A percentile compares a stretch with the other conserved stretches of the same genome.
These are phyloP conservation scores for Aplocera efformata DNA, from an alignment of 2,888 invertebrate species.

Conservation along the genomic window DNA sequence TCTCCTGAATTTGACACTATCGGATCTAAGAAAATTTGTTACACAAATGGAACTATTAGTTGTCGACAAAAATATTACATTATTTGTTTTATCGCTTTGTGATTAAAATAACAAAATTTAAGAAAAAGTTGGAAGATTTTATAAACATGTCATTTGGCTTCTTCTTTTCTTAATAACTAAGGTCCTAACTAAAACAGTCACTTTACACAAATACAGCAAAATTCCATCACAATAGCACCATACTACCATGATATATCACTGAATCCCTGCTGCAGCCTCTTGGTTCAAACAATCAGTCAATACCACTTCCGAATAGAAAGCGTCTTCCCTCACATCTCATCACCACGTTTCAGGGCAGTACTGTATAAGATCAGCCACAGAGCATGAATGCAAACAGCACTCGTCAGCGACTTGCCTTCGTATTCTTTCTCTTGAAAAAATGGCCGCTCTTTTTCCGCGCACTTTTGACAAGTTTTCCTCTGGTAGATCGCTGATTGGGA, in stretches of 20 bases:
- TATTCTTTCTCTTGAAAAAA: slow-evolving; percentile 44
- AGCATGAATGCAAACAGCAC: slow-evolving; percentile 58
- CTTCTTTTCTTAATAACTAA: too few species aligned
- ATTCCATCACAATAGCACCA: too few species aligned
- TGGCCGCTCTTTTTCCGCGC: slow-evolving; percentile 50
- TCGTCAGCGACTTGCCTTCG: slow-evolving; percentile 55
- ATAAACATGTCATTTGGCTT: too few species aligned
- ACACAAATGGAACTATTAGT: too few species aligned
- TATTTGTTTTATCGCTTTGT: too few species aligned
- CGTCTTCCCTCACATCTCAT: slow-evolving; percentile 22
- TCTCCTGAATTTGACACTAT: too few species aligned
- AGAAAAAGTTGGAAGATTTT: too few species aligned
- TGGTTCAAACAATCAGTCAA: slow-evolving; percentile 16
- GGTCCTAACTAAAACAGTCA: too few species aligned
- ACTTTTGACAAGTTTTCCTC: slow-evolving; percentile 37
- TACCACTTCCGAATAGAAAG: slow-evolving; percentile 22
- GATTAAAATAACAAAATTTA: too few species aligned
- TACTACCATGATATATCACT: slow-evolving; percentile 3
- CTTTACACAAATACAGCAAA: too few species aligned
- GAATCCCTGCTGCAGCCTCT: slow-evolving; percentile 6
- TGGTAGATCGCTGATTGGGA: slow-evolving; percentile 42
- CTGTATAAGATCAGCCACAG: slow-evolving; percentile 54
- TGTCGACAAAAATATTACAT: too few species aligned
- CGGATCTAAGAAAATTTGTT: too few species aligned
- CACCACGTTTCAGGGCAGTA: slow-evolving; percentile 69